A percentile compares a stretch with the other conserved stretches of the same genome.
These are phyloP conservation scores for Scaptomyza graminum DNA, from an alignment of 1,140 invertebrate species.

Conservation along the genomic window DNA sequence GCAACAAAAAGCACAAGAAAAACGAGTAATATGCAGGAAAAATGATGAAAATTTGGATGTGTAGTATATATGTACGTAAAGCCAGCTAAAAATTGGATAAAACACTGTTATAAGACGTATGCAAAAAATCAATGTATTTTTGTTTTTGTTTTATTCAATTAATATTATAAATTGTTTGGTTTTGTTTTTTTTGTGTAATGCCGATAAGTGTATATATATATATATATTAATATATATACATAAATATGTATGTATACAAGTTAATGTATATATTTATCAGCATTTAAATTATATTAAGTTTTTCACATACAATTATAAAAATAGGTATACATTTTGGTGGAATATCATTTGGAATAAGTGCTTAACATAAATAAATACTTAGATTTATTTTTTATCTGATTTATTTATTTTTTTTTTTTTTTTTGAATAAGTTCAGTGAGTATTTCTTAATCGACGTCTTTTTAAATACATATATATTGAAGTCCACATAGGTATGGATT, in stretches of 20 bases:
- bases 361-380: slow-evolving; percentile 41
- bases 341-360: slow-evolving; percentile 74
- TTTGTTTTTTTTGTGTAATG: slow-evolving; percentile 39
- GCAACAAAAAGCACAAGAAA: slow-evolving; percentile 32
- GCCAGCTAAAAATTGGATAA: slow-evolving; percentile 47
- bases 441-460: slow-evolving; percentile 33
- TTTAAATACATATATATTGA: not conserved
- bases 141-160: slow-evolving; percentile 67
- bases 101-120: slow-evolving; percentile 44
- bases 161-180: slow-evolving; percentile 58
- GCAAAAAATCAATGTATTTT: slow-evolving; percentile 50
- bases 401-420: slow-evolving; percentile 28
- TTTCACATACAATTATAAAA: slow-evolving; percentile 51
- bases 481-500: slow-evolving; percentile 12
- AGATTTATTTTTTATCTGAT: not conserved
- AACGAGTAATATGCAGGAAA: slow-evolving; percentile 17
- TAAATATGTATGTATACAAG: slow-evolving; percentile 34
- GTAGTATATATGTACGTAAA: slow-evolving; percentile 31
- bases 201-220: slow-evolving; percentile 48
- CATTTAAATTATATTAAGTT: slow-evolving; percentile 22
- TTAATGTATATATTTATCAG: not conserved
- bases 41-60: slow-evolving; percentile 25
- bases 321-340: slow-evolving; percentile 70
- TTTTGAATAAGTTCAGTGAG: slow-evolving; percentile 43
- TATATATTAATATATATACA: slow-evolving; percentile 36